phyloP scores from a whole-genome alignment of 2,888 invertebrate genomes.

The Aphelenchoides bicaudatus region DNA sequence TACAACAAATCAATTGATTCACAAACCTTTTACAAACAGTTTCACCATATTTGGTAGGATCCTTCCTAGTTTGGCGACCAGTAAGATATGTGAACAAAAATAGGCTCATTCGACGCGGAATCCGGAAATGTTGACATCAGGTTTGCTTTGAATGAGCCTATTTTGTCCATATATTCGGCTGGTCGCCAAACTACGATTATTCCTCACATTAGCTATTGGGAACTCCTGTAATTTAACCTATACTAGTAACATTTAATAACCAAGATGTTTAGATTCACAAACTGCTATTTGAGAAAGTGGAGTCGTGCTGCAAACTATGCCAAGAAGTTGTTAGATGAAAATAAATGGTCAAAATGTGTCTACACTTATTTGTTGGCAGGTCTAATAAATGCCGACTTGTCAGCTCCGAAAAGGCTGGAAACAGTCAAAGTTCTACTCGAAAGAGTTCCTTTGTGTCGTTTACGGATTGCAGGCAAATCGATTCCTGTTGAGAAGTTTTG shows the following conservation, averaged over 20 bases:
- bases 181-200: too few species aligned
- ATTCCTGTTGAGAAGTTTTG: constrained; percentile 94
- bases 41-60: too few species aligned
- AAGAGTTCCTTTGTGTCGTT: constrained; percentile 76
- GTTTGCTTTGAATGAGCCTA: too few species aligned
- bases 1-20: constrained; percentile 78
- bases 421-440: constrained; percentile 32
- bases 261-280: constrained; percentile 41
- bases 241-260: not conserved
- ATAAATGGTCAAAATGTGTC: constrained; percentile 80
- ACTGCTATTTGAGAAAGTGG: constrained; percentile 52
- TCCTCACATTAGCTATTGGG: constrained; percentile 16
- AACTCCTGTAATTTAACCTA: constrained; percentile 6
- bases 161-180: too few species aligned
- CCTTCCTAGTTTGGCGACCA: constrained; percentile 90
- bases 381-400: constrained; percentile 66
- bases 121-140: too few species aligned
- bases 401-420: constrained; percentile 26
- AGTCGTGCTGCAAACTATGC: constrained; percentile 53
- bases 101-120: too few species aligned
- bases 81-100: too few species aligned
- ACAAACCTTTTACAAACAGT: constrained; percentile 81
- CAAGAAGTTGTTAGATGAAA: constrained; percentile 73
- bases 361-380: constrained; percentile 85
- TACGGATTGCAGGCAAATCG: constrained; percentile 89